Evolutionary conservation across 2,797 vertebrate species (phyloP).

Genomic region (Coregonus suidteri): DNA sequence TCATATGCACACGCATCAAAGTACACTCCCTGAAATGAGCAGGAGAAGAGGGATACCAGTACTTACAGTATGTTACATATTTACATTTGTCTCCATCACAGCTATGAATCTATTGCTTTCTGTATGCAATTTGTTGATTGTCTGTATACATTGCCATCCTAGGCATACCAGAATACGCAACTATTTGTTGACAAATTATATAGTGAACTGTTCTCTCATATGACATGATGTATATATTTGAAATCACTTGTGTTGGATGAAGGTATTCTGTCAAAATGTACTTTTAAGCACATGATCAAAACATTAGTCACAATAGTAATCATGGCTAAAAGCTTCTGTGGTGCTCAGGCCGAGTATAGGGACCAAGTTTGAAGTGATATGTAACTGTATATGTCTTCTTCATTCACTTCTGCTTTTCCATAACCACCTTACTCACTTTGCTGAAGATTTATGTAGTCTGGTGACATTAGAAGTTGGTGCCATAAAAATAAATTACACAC

Average conservation of each 20-base stretch:
- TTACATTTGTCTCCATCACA: background rate
- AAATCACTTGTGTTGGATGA: background rate
- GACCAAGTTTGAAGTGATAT: background rate
- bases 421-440: background rate
- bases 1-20: background rate
- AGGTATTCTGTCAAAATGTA: slow-evolving; percentile 11
- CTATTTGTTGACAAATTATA: slow-evolving; percentile 1
- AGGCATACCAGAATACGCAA: background rate
- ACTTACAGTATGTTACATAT: background rate
- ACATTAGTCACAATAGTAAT: background rate
- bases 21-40: background rate
- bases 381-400: background rate
- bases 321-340: background rate
- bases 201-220: background rate
- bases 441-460: background rate
- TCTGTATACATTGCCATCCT: background rate
- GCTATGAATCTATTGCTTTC: background rate
- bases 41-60: background rate
- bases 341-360: background rate
- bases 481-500: background rate
- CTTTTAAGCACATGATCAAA: background rate
- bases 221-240: background rate
- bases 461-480: background rate
- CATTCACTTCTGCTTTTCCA: background rate
- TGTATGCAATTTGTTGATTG: background rate